Conservation (phyloP, 2,113 vertebrate species). For the Zosterops pallidus region DNA sequence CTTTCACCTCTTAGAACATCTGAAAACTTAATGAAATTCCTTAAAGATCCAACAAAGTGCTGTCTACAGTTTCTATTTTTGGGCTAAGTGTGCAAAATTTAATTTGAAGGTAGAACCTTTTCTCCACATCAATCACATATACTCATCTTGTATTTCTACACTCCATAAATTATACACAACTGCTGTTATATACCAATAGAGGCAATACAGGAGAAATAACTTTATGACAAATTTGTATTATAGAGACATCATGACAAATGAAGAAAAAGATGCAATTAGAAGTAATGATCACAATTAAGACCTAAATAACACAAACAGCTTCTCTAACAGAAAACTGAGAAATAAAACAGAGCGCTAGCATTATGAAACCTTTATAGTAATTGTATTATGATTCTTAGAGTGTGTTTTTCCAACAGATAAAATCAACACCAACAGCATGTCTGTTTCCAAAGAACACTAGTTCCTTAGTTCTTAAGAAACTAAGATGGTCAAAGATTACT, state of each 20-base stretch:
- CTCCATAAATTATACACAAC: not conserved
- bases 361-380: not conserved
- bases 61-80: not conserved
- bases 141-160: not conserved
- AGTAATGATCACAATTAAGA: not conserved
- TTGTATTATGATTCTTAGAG: not conserved
- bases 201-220: not conserved
- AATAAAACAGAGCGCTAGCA: not conserved
- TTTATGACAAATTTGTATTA: not conserved
- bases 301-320: not conserved
- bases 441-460: not conserved
- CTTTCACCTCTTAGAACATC: not conserved
- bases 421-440: not conserved
- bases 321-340: not conserved
- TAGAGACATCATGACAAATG: accelerated
- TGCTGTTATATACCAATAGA: not conserved
- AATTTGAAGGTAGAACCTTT: not conserved
- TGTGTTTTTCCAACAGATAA: not conserved
- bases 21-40: not conserved
- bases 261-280: not conserved
- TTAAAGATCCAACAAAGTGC: not conserved
- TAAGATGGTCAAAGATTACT: not conserved
- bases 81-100: not conserved
- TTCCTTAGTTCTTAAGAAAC: not conserved
- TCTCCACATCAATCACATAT: not conserved